Conservation (phyloP, 1,140 invertebrate genomes). For the Berghia stephanieae region DNA sequence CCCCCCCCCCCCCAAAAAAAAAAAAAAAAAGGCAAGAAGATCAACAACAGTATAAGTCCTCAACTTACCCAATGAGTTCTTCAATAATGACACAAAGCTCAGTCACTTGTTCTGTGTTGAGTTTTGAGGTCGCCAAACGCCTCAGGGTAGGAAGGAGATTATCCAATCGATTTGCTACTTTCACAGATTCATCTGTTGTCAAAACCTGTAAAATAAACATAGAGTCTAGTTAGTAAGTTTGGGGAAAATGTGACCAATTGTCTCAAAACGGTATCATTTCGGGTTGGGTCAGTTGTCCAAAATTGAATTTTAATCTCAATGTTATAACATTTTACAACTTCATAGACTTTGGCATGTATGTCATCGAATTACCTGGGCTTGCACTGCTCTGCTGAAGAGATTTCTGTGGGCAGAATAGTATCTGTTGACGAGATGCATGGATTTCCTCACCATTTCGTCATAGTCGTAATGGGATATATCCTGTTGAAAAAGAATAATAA, state of each 20-base stretch:
- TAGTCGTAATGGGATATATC: slow-evolving; percentile 61
- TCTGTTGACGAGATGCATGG: slow-evolving; percentile 58
- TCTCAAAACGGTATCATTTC: no score
- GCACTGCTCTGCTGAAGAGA: slow-evolving; percentile 59
- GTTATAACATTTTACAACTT: background rate
- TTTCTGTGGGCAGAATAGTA: slow-evolving; percentile 54
- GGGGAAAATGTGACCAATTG: no score
- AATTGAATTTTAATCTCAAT: no score
- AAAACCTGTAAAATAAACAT: slow-evolving; percentile 47
- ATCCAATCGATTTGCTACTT: slow-evolving; percentile 47
- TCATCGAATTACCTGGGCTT: slow-evolving; percentile 56
- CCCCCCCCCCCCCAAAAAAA: no score
- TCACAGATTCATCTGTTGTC: slow-evolving; percentile 56
- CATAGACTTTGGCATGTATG: background rate
- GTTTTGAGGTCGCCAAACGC: slow-evolving; percentile 50
- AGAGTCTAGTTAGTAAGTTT: no score
- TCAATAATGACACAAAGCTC: slow-evolving; percentile 51
- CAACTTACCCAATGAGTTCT: slow-evolving; percentile 43
- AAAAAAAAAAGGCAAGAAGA: no score
- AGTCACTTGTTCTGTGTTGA: slow-evolving; percentile 50
- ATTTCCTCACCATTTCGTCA: slow-evolving; percentile 58
- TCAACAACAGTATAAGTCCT: no score
- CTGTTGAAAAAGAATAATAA: no score
- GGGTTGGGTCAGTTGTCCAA: no score
- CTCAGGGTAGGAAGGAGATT: slow-evolving; percentile 52